Conservation (phyloP, 2,113 vertebrate genomes). For the Eleginops maclovinus region DNA sequence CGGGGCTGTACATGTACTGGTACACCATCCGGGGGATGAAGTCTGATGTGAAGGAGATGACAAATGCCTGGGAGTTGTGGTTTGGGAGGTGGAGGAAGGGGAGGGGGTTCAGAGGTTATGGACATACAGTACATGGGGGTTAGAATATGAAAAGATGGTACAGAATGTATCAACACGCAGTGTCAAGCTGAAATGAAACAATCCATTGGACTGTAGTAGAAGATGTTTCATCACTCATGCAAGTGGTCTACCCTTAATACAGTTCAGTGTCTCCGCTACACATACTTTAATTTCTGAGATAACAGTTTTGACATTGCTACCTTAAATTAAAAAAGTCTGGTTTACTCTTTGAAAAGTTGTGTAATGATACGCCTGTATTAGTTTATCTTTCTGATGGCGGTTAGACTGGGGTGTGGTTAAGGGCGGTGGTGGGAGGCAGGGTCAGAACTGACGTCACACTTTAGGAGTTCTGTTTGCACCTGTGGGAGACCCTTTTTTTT, state of each 20-base stretch:
- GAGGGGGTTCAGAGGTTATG: neutral
- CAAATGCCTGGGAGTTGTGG: slow-evolving; percentile 89
- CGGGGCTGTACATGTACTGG: slow-evolving; percentile 96
- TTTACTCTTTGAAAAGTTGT: neutral
- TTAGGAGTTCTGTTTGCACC: too few species aligned
- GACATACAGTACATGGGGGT: slow-evolving; percentile 18
- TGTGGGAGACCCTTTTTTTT: too few species aligned
- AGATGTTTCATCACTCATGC: neutral
- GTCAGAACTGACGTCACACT: too few species aligned
- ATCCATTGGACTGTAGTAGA: neutral
- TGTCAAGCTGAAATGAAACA: neutral
- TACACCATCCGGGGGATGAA: slow-evolving; percentile 99
- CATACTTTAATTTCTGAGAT: neutral
- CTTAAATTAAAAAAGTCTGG: neutral
- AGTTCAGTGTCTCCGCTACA: too few species aligned
- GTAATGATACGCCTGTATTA: too few species aligned
- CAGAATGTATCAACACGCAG: slow-evolving; percentile 7
- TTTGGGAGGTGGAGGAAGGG: slow-evolving; percentile 5
- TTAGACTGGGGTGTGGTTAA: too few species aligned
- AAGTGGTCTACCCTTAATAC: neutral
- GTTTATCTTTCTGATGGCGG: too few species aligned
- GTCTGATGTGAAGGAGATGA: slow-evolving; percentile 99
- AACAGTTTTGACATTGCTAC: neutral
- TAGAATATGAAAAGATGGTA: neutral
- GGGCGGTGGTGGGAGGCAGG: too few species aligned